Conservation (phyloP, 2,888 invertebrate species). For the Perdita meconis region DNA sequence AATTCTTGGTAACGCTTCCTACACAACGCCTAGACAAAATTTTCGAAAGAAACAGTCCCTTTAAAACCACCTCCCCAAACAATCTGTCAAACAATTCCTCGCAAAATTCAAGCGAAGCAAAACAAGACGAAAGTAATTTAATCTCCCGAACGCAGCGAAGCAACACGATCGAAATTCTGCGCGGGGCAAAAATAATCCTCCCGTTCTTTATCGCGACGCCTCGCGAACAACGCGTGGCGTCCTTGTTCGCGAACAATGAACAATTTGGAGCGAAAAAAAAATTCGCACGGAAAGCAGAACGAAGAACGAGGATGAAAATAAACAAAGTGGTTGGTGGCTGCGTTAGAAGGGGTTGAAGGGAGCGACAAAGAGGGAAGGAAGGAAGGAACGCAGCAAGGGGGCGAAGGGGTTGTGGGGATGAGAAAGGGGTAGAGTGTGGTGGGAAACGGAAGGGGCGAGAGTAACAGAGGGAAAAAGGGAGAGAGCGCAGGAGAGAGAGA, state of each 20-base stretch:
- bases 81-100: too few species aligned
- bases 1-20: too few species aligned
- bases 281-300: neutral
- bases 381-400: too few species aligned
- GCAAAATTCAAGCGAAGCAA: too few species aligned
- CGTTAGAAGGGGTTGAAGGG: neutral
- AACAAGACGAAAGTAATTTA: too few species aligned
- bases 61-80: too few species aligned
- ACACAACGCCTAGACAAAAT: too few species aligned
- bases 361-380: too few species aligned
- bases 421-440: neutral
- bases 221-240: neutral
- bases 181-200: neutral
- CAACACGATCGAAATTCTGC: neutral
- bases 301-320: constrained; percentile 17
- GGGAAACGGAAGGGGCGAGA: neutral
- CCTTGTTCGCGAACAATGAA: constrained; percentile 3
- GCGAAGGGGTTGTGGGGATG: neutral
- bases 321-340: constrained; percentile 9
- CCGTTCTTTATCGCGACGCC: neutral
- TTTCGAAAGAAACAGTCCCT: too few species aligned
- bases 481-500: neutral
- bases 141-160: neutral
- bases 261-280: constrained; percentile 23
- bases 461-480: neutral